Evolutionary conservation across 2,797 vertebrate genomes (phyloP).

Genomic region (Gallinago nigripennis): DNA sequence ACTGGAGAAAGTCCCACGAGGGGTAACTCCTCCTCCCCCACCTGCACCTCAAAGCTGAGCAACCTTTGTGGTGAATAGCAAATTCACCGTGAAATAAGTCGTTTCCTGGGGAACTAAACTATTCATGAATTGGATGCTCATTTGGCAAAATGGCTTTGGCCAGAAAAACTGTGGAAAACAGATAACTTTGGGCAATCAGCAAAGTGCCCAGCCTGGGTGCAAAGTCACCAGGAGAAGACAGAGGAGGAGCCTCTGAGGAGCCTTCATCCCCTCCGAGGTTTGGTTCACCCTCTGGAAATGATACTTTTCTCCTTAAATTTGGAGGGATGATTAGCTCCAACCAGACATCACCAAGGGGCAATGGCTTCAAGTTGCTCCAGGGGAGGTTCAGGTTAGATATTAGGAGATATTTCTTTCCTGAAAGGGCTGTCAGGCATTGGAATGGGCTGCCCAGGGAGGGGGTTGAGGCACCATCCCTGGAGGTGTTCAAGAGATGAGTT

Average conservation of each 20-base stretch:
- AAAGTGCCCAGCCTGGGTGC: neutral
- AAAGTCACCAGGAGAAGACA: neutral
- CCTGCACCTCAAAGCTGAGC: neutral
- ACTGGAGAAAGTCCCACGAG: neutral
- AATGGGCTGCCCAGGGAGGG: too few species aligned
- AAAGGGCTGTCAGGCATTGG: too few species aligned
- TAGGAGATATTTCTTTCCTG: too few species aligned
- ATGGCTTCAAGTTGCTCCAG: too few species aligned
- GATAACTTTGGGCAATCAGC: accelerated
- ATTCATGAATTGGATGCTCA: neutral
- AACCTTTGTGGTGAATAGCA: neutral
- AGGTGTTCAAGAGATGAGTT: too few species aligned
- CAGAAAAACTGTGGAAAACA: accelerated
- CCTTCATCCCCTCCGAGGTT: accelerated
- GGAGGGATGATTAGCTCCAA: neutral
- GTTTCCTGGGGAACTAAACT: neutral
- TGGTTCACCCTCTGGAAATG: neutral
- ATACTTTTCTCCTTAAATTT: neutral
- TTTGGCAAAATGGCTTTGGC: neutral
- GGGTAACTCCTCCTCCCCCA: neutral
- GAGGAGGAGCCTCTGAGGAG: neutral
- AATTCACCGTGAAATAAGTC: neutral
- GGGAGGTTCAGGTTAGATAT: too few species aligned
- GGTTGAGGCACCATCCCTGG: too few species aligned
- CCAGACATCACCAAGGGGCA: too few species aligned